These are phyloP conservation scores for Lagorchestes hirsutus DNA, from an alignment of 2,797 vertebrate species.

Conservation along the genomic window DNA sequence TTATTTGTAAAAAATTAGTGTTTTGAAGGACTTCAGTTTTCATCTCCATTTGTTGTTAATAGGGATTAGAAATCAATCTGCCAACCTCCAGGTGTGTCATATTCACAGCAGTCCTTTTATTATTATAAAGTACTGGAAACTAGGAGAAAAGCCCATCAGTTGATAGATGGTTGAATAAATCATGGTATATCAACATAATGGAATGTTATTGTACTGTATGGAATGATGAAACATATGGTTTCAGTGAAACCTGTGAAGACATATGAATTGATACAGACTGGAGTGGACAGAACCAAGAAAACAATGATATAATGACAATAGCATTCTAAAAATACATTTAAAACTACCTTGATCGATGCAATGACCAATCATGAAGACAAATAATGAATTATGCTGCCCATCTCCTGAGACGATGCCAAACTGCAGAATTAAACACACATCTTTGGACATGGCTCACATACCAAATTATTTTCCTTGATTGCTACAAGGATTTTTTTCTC, in stretches of 20 bases:
- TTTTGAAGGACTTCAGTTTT: no score
- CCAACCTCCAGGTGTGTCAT: no score
- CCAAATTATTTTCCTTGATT: background rate
- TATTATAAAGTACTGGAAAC: no score
- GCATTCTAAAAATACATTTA: background rate
- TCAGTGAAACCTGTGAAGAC: background rate
- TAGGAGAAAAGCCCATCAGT: no score
- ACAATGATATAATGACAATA: background rate
- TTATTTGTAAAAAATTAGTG: no score
- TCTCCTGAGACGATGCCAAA: background rate
- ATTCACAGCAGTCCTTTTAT: no score
- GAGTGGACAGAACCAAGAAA: background rate
- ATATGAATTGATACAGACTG: background rate
- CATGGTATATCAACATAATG: no score
- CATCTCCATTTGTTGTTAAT: no score
- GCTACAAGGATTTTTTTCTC: background rate
- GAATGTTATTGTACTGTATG: background rate
- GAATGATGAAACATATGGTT: background rate
- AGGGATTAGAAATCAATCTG: no score
- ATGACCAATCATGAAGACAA: background rate
- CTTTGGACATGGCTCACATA: background rate
- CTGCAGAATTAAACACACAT: background rate
- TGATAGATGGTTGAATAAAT: no score
- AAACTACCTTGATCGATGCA: background rate
- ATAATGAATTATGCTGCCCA: no score